Base-by-base conservation (phyloP, 2,888 invertebrate species). In the Thecophora atra region DNA sequence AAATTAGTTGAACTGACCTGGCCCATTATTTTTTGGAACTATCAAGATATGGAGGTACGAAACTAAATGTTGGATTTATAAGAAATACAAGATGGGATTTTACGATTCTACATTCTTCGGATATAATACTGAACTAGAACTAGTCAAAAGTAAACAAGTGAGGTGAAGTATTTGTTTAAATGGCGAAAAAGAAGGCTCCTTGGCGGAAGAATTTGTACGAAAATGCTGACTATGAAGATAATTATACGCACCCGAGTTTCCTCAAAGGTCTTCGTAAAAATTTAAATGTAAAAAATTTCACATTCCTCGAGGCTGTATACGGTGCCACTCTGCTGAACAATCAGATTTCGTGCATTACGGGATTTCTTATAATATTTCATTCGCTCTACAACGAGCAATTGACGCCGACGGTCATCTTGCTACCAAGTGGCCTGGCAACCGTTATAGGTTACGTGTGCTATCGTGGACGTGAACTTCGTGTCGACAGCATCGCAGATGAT, bases 191-290 rank as follows among this genome's bases (percentile, higher is more conserved):
- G 19, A 58, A 71, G 2, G 79, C 78, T 54, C 79, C 81, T 19
- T 97, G 98, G 97, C 90, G 90, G 77, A 98, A 97, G 87, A 94
- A 96, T 81, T 87, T 98, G 21, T 98, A 97, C 81, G 94, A 94
- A 84, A 93, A 95, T 81, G 91, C 93, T 73, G 93, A 91, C 24
- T 94, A 93, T 75, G 94, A 96, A 0, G 98, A 98, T 85, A 97
- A 98, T 85, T 96, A 97, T 82, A 97, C 97, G 0, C 95, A 97
- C 83, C 89, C 89, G 28, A 91, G 93, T 62, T 98, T 98, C 84
- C 88, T 98, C 2, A 91, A 93, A 81, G 95, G 97, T 77, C 82
- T 98, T 24, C 90, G 90, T 72, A 97, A 93, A 81, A 98, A 98
- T 85, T 87, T 96, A 17, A 91, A 94, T 83, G 90, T 93, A 0